Percentiles rank a stretch among this genome's conserved stretches.
These are phyloP conservation scores for Epinotia demarniana DNA, from an alignment of 2,888 invertebrate species.

Conservation along the genomic window DNA sequence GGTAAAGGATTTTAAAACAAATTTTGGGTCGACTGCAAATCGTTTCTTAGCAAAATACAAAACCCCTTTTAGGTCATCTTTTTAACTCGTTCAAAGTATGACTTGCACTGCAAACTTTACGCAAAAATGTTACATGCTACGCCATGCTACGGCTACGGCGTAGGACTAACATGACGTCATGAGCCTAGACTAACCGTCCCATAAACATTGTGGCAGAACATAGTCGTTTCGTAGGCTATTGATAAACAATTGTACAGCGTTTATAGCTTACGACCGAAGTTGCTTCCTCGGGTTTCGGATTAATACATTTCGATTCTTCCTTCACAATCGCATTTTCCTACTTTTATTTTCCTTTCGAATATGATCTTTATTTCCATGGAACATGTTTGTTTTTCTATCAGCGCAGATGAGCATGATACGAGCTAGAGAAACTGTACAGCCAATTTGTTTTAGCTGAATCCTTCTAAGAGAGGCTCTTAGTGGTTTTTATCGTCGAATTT, in stretches of 20 bases:
- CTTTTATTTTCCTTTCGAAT: background rate
- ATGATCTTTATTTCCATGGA: conserved; percentile 1
- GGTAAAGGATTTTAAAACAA: too few relatives aligned
- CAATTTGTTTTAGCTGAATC: conserved; percentile 42
- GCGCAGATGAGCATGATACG: background rate
- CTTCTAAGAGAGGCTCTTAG: conserved; percentile 65
- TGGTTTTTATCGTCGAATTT: conserved; percentile 73
- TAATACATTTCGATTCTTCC: conserved; percentile 59
- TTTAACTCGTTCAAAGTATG: too few relatives aligned
- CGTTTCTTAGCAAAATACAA: too few relatives aligned
- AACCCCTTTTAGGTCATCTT: too few relatives aligned
- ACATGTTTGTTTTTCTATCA: background rate
- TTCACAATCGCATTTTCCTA: background rate
- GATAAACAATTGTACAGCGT: conserved; percentile 61
- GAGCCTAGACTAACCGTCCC: conserved; percentile 12
- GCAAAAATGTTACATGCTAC: background rate
- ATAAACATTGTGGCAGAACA: conserved; percentile 41
- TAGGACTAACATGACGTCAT: background rate
- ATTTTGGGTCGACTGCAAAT: too few relatives aligned
- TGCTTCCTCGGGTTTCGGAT: conserved; percentile 56
- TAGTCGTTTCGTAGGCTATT: conserved; percentile 48
- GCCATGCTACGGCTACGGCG: background rate
- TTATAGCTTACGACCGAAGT: conserved; percentile 66
- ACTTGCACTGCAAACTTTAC: too few relatives aligned
- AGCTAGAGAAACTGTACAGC: background rate